A percentile compares a stretch with the other conserved stretches of the same genome.
Evolutionary conservation across 2,113 vertebrate genomes (phyloP).

Genomic region (Solenodon paradoxus): DNA sequence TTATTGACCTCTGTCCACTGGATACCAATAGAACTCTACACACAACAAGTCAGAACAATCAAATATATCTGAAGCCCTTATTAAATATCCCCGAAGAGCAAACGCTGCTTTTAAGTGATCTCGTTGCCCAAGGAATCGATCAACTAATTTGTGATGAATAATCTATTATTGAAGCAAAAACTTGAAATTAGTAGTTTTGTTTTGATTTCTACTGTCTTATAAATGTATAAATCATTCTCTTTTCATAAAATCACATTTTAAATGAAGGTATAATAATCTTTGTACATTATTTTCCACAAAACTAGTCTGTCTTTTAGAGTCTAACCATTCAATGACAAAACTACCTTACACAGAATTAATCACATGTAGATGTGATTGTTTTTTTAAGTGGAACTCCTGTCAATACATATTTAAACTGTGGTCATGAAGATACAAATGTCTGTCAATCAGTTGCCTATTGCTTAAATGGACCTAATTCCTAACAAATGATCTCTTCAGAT

Average conservation of each 20-base stretch:
- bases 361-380: not conserved
- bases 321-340: not conserved
- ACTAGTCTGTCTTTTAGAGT: not conserved
- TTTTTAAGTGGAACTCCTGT: not conserved
- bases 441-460: not conserved
- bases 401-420: not conserved
- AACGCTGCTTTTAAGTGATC: not conserved
- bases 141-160: not conserved
- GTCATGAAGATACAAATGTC: not conserved
- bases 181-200: not conserved
- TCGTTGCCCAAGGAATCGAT: not conserved
- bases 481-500: not conserved
- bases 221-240: not conserved
- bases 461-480: not conserved
- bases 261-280: not conserved
- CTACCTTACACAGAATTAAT: not conserved
- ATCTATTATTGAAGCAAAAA: not conserved
- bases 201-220: not conserved
- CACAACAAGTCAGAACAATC: not conserved
- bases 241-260: not conserved
- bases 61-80: not conserved
- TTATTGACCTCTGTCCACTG: not conserved
- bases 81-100: not conserved
- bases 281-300: not conserved
- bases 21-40: not conserved